A percentile compares a stretch with the other conserved stretches of the same genome.
phyloP scores from a whole-genome alignment of 2,888 invertebrate genomes.

The Smittia sp. region DNA sequence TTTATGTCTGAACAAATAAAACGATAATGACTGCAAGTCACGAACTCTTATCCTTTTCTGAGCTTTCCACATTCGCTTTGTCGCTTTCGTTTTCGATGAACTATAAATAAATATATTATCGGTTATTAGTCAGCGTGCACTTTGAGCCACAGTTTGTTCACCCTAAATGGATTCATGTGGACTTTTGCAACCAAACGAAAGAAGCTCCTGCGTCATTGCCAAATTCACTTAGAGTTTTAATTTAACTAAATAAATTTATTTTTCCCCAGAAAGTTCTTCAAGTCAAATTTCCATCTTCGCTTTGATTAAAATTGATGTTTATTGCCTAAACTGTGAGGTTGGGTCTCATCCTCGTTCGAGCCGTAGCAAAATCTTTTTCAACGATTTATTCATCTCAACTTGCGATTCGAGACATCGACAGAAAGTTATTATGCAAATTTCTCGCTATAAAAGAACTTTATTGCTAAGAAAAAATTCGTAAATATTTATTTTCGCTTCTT shows the following conservation, averaged over 20 bases:
- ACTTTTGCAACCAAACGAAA: no score
- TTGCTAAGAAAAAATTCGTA: slow-evolving; percentile 26
- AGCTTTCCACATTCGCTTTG: background rate
- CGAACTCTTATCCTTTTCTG: slow-evolving; percentile 26
- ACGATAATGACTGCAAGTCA: slow-evolving; percentile 30
- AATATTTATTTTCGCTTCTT: slow-evolving; percentile 31
- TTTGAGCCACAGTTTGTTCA: background rate
- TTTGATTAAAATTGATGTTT: no score
- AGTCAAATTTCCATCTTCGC: no score
- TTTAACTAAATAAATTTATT: no score
- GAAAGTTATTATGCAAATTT: slow-evolving; percentile 36
- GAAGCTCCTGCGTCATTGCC: no score
- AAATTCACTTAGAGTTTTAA: no score
- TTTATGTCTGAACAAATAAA: slow-evolving; percentile 5
- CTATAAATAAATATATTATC: slow-evolving; percentile 25
- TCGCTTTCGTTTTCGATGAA: slow-evolving; percentile 22
- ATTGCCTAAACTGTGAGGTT: no score
- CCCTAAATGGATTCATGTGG: no score
- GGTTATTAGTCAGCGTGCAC: background rate
- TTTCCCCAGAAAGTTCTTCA: no score
- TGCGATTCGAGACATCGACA: slow-evolving; percentile 17
- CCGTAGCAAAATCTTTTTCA: no score
- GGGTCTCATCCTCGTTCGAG: no score
- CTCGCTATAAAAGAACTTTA: slow-evolving; percentile 38
- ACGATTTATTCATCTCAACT: no score